Percentiles rank a stretch among this genome's conserved stretches.
These are phyloP conservation scores for Drosophila prostipennis DNA, from an alignment of 2,888 invertebrate genomes.

Conservation along the genomic window DNA sequence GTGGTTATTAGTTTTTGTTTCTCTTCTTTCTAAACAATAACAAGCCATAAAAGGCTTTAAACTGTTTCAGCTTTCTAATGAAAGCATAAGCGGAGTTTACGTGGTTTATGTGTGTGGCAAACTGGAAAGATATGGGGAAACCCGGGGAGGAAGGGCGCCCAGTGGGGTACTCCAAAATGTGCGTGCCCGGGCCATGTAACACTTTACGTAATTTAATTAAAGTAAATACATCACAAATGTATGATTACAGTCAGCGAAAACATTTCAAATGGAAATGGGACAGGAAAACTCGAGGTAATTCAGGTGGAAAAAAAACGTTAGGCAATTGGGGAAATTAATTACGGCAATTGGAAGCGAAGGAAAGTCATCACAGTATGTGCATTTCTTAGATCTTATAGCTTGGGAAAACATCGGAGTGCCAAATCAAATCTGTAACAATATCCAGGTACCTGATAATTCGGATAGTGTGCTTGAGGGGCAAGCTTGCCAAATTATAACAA, in stretches of 20 bases:
- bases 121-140: slow-evolving; percentile 20
- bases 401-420: too few relatives aligned
- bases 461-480: slow-evolving; percentile 51
- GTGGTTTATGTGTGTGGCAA: slow-evolving; percentile 23
- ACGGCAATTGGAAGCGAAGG: slow-evolving; percentile 3
- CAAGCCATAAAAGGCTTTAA: slow-evolving; percentile 51
- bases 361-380: neutral
- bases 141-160: slow-evolving; percentile 4
- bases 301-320: slow-evolving; percentile 17
- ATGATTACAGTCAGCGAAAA: slow-evolving; percentile 57
- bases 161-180: slow-evolving; percentile 37
- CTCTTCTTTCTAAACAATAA: slow-evolving; percentile 36
- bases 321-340: slow-evolving; percentile 14
- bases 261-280: slow-evolving; percentile 35
- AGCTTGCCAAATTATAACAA: slow-evolving; percentile 67
- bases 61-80: slow-evolving; percentile 67
- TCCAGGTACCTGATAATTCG: neutral
- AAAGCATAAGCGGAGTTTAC: slow-evolving; percentile 53
- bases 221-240: slow-evolving; percentile 57
- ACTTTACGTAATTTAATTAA: slow-evolving; percentile 74
- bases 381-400: neutral
- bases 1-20: slow-evolving; percentile 35
- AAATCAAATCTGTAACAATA: too few relatives aligned
- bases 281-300: slow-evolving; percentile 24
- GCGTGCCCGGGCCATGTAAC: slow-evolving; percentile 64